These are phyloP conservation scores for Rallus crepitans DNA, from an alignment of 2,797 vertebrate genomes.

Conservation along the genomic window DNA sequence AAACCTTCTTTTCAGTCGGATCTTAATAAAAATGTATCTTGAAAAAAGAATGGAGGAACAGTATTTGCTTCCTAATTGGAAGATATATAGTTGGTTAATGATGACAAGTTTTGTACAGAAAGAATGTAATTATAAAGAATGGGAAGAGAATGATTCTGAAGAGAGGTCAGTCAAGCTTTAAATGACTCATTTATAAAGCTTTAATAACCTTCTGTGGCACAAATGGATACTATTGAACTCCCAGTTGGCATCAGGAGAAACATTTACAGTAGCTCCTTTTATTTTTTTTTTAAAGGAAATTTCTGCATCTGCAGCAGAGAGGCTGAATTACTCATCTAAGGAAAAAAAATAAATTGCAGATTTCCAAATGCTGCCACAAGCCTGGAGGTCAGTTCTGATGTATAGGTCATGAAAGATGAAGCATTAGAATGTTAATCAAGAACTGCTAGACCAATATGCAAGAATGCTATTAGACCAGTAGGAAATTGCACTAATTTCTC, in stretches of 20 bases:
- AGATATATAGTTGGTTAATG: slow-evolving; percentile 40
- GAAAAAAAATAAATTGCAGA: background rate
- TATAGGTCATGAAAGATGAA: slow-evolving; percentile 12
- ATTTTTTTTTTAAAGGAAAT: slow-evolving; percentile 5
- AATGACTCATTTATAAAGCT: slow-evolving; percentile 55
- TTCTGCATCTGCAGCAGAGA: background rate
- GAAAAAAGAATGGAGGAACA: slow-evolving; percentile 23
- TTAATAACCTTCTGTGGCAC: slow-evolving; percentile 55
- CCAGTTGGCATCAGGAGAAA: slow-evolving; percentile 18
- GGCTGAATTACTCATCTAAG: background rate
- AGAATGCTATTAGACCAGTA: background rate
- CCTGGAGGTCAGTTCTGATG: slow-evolving; percentile 23
- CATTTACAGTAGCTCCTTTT: background rate
- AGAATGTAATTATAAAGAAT: slow-evolving; percentile 40
- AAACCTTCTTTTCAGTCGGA: slow-evolving; percentile 17
- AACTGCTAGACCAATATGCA: background rate
- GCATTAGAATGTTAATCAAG: slow-evolving; percentile 21
- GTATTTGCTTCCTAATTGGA: slow-evolving; percentile 45
- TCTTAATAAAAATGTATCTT: slow-evolving; percentile 11
- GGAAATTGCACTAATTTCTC: background rate
- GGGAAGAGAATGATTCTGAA: slow-evolving; percentile 20
- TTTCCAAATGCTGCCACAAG: background rate
- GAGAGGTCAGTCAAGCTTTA: slow-evolving; percentile 58
- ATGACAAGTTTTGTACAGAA: slow-evolving; percentile 53
- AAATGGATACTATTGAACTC: slow-evolving; percentile 44